A percentile compares a stretch with the other conserved stretches of the same genome.
phyloP scores from a whole-genome alignment of 2,113 vertebrate genomes.

The Coracopsis vasa region DNA sequence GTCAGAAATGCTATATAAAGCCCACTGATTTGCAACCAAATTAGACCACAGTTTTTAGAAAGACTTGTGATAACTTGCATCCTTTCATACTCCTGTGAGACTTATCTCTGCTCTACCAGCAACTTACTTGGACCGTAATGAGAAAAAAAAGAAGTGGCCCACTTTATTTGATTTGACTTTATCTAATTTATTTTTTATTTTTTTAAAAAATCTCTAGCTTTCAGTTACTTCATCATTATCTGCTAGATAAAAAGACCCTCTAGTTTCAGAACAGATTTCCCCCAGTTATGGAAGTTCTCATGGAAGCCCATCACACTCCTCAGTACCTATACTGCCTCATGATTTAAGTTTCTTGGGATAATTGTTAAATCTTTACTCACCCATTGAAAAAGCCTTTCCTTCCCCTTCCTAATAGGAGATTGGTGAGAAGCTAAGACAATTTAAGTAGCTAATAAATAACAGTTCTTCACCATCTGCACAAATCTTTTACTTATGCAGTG shows the following conservation, averaged over 20 bases:
- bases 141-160: background rate
- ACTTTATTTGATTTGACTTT: background rate
- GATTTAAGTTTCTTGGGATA: background rate
- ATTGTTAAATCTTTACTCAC: background rate
- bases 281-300: background rate
- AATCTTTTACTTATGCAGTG: background rate
- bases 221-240: background rate
- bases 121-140: background rate
- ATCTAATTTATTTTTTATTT: background rate
- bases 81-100: background rate
- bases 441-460: conserved; percentile 32
- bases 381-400: background rate
- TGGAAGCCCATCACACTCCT: background rate
- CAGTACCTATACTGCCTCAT: background rate
- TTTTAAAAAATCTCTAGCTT: background rate
- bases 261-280: background rate
- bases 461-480: conserved; percentile 13
- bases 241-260: background rate
- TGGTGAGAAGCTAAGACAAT: background rate
- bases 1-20: background rate
- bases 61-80: background rate
- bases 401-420: background rate
- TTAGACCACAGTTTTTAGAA: background rate
- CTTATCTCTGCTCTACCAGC: background rate
- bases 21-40: background rate